Percentiles rank a stretch among this genome's conserved stretches.
Conservation (phyloP, 2,797 vertebrate genomes). For the Gymnoscopelus braueri region DNA sequence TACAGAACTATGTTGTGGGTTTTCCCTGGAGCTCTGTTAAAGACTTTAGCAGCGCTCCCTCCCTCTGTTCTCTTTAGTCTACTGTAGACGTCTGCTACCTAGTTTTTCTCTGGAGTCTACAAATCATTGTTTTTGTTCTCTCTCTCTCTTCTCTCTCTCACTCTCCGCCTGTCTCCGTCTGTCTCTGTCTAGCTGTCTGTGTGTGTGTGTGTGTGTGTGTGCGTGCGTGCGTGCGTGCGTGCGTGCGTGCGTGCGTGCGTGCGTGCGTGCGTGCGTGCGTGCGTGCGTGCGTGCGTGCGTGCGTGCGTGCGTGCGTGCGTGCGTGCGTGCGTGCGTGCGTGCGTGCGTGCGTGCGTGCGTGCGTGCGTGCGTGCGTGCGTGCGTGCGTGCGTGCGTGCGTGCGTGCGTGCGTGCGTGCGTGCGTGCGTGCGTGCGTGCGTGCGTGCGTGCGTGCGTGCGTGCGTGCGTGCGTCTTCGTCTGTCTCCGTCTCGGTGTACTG, state of each 20-base stretch:
- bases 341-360: too few species aligned
- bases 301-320: too few species aligned
- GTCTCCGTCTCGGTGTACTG: too few species aligned
- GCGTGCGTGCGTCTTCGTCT: too few species aligned
- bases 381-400: too few species aligned
- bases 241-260: not conserved
- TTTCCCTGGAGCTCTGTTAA: constrained; percentile 58
- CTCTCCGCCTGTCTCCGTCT: too few species aligned
- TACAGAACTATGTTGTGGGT: constrained; percentile 64
- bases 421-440: too few species aligned
- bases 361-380: not conserved
- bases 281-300: too few species aligned
- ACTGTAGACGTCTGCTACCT: constrained; percentile 22
- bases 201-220: constrained; percentile 8
- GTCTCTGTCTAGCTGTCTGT: constrained; percentile 15
- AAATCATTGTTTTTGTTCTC: constrained; percentile 25
- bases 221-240: constrained; percentile 23
- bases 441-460: not conserved
- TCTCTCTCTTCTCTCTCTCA: constrained; percentile 12
- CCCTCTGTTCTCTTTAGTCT: constrained; percentile 42
- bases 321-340: too few species aligned
- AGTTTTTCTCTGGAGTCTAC: constrained; percentile 39
- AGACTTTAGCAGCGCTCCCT: constrained; percentile 60
- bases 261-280: too few species aligned
- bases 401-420: too few species aligned